phyloP scores from a whole-genome alignment of 2,113 vertebrate species.

The Indicator maculatus region DNA sequence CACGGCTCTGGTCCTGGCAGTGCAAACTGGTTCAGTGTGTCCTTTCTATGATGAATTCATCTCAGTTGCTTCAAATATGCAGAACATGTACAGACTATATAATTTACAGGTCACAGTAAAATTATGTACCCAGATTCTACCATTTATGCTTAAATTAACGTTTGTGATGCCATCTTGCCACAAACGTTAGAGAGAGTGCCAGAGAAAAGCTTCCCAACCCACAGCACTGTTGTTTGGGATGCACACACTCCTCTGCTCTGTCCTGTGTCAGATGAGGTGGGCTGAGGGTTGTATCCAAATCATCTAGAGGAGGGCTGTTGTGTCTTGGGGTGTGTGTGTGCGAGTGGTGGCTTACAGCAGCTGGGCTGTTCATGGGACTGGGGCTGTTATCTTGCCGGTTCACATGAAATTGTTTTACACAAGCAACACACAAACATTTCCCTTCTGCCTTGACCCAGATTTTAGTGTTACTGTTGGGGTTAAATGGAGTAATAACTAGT shows the following conservation, averaged over 20 bases:
- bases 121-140: not conserved
- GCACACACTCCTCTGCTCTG: not conserved
- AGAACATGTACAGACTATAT: not conserved
- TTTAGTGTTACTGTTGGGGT: not conserved
- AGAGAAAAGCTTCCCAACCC: not conserved
- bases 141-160: not conserved
- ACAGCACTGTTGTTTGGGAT: fast-evolving
- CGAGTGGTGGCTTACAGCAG: not conserved
- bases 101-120: not conserved
- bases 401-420: not conserved
- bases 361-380: not conserved
- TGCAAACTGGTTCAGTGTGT: not conserved
- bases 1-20: not conserved
- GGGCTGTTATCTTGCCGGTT: not conserved
- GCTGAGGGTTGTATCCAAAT: not conserved
- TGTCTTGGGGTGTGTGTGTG: not conserved
- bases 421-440: not conserved
- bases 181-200: fast-evolving
- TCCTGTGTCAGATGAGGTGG: not conserved
- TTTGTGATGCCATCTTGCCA: not conserved
- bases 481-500: constrained; percentile 23
- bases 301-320: not conserved
- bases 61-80: not conserved
- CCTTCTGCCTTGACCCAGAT: constrained; percentile 17
- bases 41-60: not conserved